Percentiles rank a stretch among this genome's conserved stretches.
Conservation (phyloP, 2,113 vertebrate genomes). For the Rhipidura dahli region DNA sequence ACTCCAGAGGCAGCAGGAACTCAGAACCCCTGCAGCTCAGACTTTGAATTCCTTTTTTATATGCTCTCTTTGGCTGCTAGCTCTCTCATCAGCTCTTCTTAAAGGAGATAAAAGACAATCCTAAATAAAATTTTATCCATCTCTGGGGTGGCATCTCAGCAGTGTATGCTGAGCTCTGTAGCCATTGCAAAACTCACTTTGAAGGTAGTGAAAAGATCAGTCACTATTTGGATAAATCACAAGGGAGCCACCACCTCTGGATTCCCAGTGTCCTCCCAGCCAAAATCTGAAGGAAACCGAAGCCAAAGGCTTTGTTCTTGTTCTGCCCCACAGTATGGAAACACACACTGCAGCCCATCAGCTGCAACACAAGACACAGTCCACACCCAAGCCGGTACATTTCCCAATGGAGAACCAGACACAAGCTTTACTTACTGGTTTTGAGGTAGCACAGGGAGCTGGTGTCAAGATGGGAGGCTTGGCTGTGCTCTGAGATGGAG, state of each 20-base stretch:
- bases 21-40: not conserved
- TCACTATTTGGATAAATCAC: not conserved
- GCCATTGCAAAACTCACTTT: not conserved
- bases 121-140: not conserved
- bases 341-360: not conserved
- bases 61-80: not conserved
- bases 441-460: constrained; percentile 79
- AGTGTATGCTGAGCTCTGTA: not conserved
- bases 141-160: not conserved
- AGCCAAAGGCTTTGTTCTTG: fast-evolving
- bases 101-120: not conserved
- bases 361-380: not conserved
- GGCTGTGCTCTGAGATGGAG: constrained; percentile 62
- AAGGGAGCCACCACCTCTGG: not conserved
- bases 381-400: not conserved
- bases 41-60: not conserved
- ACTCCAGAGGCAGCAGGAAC: not conserved
- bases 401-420: not conserved
- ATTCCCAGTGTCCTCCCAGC: not conserved
- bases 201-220: not conserved
- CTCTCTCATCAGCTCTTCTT: not conserved
- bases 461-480: constrained; percentile 76
- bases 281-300: not conserved
- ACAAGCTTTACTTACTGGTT: constrained; percentile 79
- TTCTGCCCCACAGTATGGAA: not conserved